Base-by-base conservation (phyloP, 2,888 invertebrate species). In the Coenonympha glycerion region DNA sequence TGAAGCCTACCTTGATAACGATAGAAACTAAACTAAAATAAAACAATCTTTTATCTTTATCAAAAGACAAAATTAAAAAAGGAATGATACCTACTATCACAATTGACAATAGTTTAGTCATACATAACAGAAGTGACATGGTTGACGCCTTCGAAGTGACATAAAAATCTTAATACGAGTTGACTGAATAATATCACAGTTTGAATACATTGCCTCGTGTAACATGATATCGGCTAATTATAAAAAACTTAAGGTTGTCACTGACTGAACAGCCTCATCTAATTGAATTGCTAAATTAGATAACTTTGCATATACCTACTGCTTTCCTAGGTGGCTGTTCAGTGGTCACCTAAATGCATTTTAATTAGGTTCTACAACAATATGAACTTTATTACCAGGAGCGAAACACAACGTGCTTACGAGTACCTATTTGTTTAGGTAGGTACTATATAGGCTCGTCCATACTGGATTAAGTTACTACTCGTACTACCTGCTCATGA, bases 241-340 rank as follows among this genome's bases (percentile, higher is more conserved):
- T 39, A 39, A 39, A 37, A 39, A 24, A 15, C 5, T 39, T 8
- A 9, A 13, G 24, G 8, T 36, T 36, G 19, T 36, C 21, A 11
- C 19, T 21, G 21, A 22, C 22, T 22, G 39, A n/a, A n/a, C 21
- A 16, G 39, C 9, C 15, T 39, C 22, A 24, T 39, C 22, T 9
- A 9, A 39, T 39, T 39, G 39, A 39, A 24, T 24, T 39, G 39
- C 39, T 24, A 39, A 22, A 24, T 13, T 24, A 24, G 21, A 39
- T 39, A 15, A 22, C 22, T 24, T 39, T 39, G 15, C 15, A 16
- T n/a, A n/a, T n/a, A n/a, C n/a, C n/a, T n/a, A n/a, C 8, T 33
- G 15, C 15, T 9, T 16, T 33, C 16, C 16, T 16, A 31, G 15
- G 31, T 6, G 15, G 9, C 30, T 11, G 30, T 30, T n/a, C n/a